A percentile compares a stretch with the other conserved stretches of the same genome.
These are phyloP conservation scores for Acomys russatus DNA, from an alignment of 2,797 vertebrate genomes.

Conservation along the genomic window DNA sequence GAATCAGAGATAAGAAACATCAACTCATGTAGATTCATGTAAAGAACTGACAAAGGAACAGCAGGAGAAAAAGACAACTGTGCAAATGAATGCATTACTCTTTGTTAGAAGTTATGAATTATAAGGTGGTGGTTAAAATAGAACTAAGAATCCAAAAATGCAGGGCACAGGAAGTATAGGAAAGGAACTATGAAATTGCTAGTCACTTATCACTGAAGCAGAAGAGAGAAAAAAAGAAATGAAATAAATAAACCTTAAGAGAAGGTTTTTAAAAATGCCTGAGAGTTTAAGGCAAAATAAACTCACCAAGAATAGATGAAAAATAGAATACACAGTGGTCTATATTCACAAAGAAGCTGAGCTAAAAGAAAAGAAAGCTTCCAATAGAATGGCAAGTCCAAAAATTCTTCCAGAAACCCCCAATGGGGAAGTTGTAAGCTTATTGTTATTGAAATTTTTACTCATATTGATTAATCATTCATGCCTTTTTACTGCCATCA, in stretches of 20 bases:
- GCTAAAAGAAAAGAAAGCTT: not conserved
- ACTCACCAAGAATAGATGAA: not conserved
- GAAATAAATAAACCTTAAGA: slow-evolving; percentile 30
- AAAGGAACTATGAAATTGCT: not conserved
- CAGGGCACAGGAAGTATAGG: not conserved
- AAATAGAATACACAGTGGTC: not conserved
- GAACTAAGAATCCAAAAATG: not conserved
- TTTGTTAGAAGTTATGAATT: slow-evolving; percentile 55
- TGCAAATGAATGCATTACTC: not conserved
- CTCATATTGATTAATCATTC: slow-evolving; percentile 23
- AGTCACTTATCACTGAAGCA: not conserved
- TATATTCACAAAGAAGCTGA: not conserved
- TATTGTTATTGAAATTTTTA: slow-evolving; percentile 59
- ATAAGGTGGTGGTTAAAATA: not conserved
- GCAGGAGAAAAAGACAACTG: not conserved
- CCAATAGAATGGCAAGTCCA: not conserved
- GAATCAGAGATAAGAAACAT: slow-evolving; percentile 67
- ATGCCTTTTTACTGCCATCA: not conserved
- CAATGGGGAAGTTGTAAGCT: not conserved
- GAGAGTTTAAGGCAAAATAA: slow-evolving; percentile 15
- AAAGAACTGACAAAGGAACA: slow-evolving; percentile 25
- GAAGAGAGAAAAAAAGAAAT: slow-evolving; percentile 14
- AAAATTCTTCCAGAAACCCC: not conserved
- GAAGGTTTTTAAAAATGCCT: not conserved
- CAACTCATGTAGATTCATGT: slow-evolving; percentile 38